A percentile compares a stretch with the other conserved stretches of the same genome.
phyloP scores from a whole-genome alignment of 2,797 vertebrate species.

The Crocidura indochinensis region DNA sequence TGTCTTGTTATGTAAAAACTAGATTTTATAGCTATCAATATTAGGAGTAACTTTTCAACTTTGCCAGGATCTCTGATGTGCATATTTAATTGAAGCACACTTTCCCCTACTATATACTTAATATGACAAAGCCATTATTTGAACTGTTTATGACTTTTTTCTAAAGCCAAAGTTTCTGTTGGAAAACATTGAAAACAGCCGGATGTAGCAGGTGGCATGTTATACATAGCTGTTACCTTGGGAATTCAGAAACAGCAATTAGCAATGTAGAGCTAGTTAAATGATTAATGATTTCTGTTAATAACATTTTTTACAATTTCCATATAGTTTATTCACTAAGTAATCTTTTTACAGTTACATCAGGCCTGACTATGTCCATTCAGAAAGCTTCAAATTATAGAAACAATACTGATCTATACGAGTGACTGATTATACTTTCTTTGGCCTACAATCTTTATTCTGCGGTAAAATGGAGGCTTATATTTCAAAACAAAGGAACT shows the following conservation, averaged over 20 bases:
- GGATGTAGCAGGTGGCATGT: conserved; percentile 44
- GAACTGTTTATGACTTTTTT: conserved; percentile 90
- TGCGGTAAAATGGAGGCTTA: conserved; percentile 82
- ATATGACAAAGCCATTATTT: conserved; percentile 92
- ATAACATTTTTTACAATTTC: conserved; percentile 87
- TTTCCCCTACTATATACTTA: conserved; percentile 84
- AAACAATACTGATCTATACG: conserved; percentile 85
- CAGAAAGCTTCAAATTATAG: conserved; percentile 84
- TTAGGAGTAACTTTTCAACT: conserved; percentile 84
- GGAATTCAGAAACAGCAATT: conserved; percentile 83
- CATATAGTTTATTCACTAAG: conserved; percentile 80
- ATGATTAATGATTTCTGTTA: conserved; percentile 80
- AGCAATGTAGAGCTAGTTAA: conserved; percentile 84
- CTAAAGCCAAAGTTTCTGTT: conserved; percentile 90
- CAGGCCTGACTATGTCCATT: conserved; percentile 82
- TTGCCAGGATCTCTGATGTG: conserved; percentile 89
- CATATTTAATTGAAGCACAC: conserved; percentile 91
- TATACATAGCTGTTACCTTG: conserved; percentile 64
- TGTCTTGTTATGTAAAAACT: conserved; percentile 87
- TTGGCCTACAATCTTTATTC: conserved; percentile 88
- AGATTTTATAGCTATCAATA: conserved; percentile 87
- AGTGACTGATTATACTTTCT: conserved; percentile 84
- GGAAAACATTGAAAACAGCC: conserved; percentile 71
- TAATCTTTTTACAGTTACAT: conserved; percentile 79
- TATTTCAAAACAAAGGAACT: conserved; percentile 84